These are phyloP conservation scores for Lampris incognitus DNA, from an alignment of 2,113 vertebrate species.

Conservation along the genomic window DNA sequence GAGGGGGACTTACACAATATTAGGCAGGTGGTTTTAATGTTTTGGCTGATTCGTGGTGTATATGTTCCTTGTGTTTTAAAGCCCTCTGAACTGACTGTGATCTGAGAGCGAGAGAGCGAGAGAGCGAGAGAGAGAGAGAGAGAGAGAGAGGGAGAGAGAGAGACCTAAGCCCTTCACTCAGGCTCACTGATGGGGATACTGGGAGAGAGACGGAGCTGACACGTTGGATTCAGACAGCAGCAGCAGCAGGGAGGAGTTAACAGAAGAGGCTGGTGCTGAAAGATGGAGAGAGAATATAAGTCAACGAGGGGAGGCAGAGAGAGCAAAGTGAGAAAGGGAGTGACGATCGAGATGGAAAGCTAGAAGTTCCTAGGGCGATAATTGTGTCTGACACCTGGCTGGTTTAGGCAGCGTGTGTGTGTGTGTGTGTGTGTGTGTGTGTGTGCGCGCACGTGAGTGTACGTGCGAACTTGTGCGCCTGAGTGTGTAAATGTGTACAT, in stretches of 20 bases:
- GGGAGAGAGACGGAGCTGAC: constrained; percentile 65
- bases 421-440: constrained; percentile 7
- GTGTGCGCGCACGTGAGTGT: constrained; percentile 1
- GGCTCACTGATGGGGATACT: constrained; percentile 64
- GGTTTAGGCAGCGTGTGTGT: not conserved
- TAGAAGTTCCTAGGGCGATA: constrained; percentile 29
- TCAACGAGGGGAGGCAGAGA: constrained; percentile 17
- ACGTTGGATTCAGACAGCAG: constrained; percentile 60
- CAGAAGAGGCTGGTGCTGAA: constrained; percentile 7
- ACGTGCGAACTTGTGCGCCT: not conserved
- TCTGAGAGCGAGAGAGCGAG: constrained; percentile 25
- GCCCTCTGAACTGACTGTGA: constrained; percentile 33
- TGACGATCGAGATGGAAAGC: constrained; percentile 23
- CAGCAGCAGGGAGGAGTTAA: constrained; percentile 41
- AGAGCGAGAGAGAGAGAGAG: constrained; percentile 24
- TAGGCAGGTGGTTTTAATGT: too few species aligned
- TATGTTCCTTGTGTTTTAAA: not conserved
- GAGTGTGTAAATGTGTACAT: not conserved
- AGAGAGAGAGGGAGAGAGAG: constrained; percentile 13
- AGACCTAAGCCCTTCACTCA: constrained; percentile 30
- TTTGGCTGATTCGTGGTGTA: too few species aligned
- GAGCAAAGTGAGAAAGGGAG: constrained; percentile 21
- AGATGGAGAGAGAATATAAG: constrained; percentile 21
- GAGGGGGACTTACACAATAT: too few species aligned
- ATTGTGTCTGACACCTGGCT: constrained; percentile 31